Evolutionary conservation across 2,113 vertebrate species (phyloP).

Genomic region (Sebastes schlegelii): DNA sequence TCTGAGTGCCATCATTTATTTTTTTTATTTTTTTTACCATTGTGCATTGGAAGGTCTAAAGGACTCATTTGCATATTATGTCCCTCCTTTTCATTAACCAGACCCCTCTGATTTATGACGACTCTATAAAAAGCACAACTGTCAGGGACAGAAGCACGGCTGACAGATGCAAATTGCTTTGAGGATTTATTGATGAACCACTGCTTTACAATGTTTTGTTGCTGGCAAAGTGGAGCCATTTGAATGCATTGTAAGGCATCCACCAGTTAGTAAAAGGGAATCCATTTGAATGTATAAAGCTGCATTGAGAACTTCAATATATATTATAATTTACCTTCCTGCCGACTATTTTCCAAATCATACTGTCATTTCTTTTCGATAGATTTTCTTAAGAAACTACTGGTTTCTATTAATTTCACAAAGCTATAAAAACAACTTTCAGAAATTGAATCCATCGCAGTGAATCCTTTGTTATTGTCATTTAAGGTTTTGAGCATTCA

Average conservation of each 20-base stretch:
- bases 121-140: slow-evolving; percentile 57
- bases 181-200: slow-evolving; percentile 64
- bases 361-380: background rate
- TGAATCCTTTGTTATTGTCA: background rate
- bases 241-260: slow-evolving; percentile 3
- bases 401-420: background rate
- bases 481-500: background rate
- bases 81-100: slow-evolving; percentile 45
- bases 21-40: slow-evolving; percentile 2
- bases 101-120: slow-evolving; percentile 71
- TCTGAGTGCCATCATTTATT: background rate
- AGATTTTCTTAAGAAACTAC: background rate
- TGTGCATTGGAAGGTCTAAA: slow-evolving; percentile 40
- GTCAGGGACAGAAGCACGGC: slow-evolving; percentile 48
- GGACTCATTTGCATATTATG: slow-evolving; percentile 64
- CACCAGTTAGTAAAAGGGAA: slow-evolving; percentile 12
- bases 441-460: background rate
- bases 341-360: background rate
- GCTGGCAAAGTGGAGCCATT: slow-evolving; percentile 23
- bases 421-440: background rate
- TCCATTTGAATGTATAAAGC: slow-evolving; percentile 13
- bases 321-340: background rate
- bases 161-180: slow-evolving; percentile 70
- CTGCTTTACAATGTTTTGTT: slow-evolving; percentile 53
- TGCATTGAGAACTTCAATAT: background rate